Evolutionary conservation across 2,888 invertebrate genomes (phyloP).

Genomic region (Tenthredo scrophulariae): DNA sequence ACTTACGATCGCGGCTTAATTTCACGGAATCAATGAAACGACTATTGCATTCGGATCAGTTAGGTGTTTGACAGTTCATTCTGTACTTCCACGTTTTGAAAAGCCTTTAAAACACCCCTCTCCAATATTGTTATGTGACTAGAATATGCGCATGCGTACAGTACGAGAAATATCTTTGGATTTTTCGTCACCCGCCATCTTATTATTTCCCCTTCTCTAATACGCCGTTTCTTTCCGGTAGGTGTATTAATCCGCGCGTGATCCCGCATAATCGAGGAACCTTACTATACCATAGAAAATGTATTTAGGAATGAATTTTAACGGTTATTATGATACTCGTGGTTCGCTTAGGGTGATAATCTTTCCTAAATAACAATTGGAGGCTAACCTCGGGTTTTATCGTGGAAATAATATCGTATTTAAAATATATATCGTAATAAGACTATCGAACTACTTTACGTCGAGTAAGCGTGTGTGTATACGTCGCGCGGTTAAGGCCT

Average conservation of each 20-base stretch:
- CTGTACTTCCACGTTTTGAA: conserved; percentile 27
- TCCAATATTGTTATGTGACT: neutral
- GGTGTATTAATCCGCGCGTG: conserved; percentile 52
- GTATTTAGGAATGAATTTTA: neutral
- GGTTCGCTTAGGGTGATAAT: neutral
- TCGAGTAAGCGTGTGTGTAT: conserved; percentile 66
- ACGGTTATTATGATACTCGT: neutral
- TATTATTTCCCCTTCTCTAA: conserved; percentile 40
- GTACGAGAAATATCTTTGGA: conserved; percentile 18
- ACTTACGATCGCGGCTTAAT: neutral
- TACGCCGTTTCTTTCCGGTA: conserved; percentile 53
- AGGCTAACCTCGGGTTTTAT: neutral
- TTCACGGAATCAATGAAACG: neutral
- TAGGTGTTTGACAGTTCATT: neutral
- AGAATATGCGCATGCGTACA: conserved; percentile 40
- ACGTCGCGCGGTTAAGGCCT: conserved; percentile 67
- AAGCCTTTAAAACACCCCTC: conserved; percentile 9
- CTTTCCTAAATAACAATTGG: neutral
- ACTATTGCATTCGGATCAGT: neutral
- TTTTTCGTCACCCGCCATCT: conserved; percentile 52
- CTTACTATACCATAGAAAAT: conserved; percentile 7
- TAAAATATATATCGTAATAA: neutral
- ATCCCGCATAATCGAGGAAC: conserved; percentile 42
- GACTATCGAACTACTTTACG: conserved; percentile 67
- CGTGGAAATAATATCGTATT: neutral